Evolutionary conservation across 2,797 vertebrate species (phyloP), one percentile per base, ranked within the genome.

Genomic region (Arvicola amphibius): DNA sequence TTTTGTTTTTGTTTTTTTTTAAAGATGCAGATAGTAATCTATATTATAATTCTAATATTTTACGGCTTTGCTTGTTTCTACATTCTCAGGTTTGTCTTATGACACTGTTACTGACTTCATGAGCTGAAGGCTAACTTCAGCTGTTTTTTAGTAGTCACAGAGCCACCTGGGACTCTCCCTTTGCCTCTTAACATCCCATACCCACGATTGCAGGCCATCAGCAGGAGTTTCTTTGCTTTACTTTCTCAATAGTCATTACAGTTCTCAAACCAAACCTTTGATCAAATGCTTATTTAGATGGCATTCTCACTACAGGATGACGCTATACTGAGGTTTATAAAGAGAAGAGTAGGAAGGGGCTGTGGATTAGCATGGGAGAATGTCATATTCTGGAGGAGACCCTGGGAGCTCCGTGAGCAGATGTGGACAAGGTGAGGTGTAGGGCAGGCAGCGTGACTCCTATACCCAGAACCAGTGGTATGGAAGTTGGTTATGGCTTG

Each of bases 221-320:
- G 19, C 19, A 61, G 7, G 6, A 6, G 79, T 94, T 91, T 51
- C 48, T 71, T 89, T 85, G 80, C 59, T 65, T 94, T 48, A 76
- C 81, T 90, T 92, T 91, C 65, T 90, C 92, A 74, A 53, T 48
- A 71, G 46, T 29, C 32, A 10, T 46, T 29, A 71, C 8, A 34
- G 37, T 83, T 81, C 95, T 91, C 40, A 93, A 92, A 53, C 40
- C 10, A n/a, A 61, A 79, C 56, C 81, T 95, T 76, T 80, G 51
- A 78, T 85, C 63, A 96, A 85, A 83, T 4, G 51, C 34, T 79
- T 74, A 90, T 25, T 67, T 77, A 71, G 65, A 73, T 23, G 56
- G 29, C 34, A 19, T 85, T 73, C 93, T 43, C 16, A 86, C n/a
- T 67, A n/a, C 2, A 80, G 71, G 77, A 59, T 76, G 76, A 67